Conservation (phyloP, 37 sponge, comb jelly and placozoan species). For the Beroe ovata region DNA sequence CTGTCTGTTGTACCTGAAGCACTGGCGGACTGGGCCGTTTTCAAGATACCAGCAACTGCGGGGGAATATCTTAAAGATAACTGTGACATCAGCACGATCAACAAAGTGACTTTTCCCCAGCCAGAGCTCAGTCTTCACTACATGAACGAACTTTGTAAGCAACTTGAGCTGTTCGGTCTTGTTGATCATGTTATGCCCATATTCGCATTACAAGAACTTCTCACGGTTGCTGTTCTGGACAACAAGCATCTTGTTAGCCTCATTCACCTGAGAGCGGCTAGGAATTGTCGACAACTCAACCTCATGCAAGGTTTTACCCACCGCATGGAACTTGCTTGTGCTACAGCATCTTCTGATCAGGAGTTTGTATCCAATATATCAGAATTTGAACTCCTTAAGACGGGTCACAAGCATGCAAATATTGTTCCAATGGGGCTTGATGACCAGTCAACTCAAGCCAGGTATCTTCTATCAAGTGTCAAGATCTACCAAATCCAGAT, state of each 20-base stretch:
- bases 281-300: conserved; percentile 6
- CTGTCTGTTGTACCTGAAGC: neutral
- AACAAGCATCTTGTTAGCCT: neutral
- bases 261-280: conserved; percentile 11
- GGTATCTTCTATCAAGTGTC: neutral
- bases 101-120: conserved; percentile 56
- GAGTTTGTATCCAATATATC: conserved; percentile 20
- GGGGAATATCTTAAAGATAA: neutral
- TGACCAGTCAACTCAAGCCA: neutral
- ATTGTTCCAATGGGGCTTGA: conserved; percentile 23
- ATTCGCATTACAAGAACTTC: conserved; percentile 57
- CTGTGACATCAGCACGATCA: neutral
- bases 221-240: neutral
- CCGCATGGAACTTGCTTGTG: neutral
- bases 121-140: conserved; percentile 50
- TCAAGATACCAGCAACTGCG: conserved; percentile 18
- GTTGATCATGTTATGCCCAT: conserved; percentile 35
- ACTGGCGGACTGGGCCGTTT: conserved; percentile 30
- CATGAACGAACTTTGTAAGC: conserved; percentile 35
- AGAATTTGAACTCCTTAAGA: neutral
- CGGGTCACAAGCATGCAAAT: neutral
- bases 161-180: conserved; percentile 17
- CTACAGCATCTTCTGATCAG: neutral
- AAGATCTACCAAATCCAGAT: conserved; percentile 17
- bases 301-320: conserved; percentile 40